A percentile compares a stretch with the other conserved stretches of the same genome.
Conservation (phyloP, 2,113 vertebrate species). For the Uropsilus gracilis region DNA sequence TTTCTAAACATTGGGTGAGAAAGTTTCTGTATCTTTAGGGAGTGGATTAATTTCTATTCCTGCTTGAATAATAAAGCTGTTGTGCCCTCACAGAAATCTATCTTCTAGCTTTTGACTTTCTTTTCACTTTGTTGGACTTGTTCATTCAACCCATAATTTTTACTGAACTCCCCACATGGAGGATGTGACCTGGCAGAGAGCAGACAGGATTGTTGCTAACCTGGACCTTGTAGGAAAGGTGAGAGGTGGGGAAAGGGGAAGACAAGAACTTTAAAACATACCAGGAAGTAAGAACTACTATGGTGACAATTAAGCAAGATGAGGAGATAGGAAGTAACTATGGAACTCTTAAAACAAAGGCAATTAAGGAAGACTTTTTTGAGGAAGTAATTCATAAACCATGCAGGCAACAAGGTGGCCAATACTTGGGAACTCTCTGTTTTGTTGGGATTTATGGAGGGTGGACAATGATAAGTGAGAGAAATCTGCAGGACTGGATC, state of each 20-base stretch:
- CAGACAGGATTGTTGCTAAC: not conserved
- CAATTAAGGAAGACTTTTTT: conserved; percentile 25
- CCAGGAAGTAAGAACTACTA: conserved; percentile 12
- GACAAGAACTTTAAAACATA: not conserved
- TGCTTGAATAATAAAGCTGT: not conserved
- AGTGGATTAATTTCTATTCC: not conserved
- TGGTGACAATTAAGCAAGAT: not conserved
- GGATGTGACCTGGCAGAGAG: not conserved
- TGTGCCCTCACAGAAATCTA: not conserved
- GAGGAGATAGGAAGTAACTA: not conserved
- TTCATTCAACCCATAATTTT: not conserved
- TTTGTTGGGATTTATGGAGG: not conserved
- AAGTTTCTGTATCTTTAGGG: not conserved
- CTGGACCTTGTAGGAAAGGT: not conserved
- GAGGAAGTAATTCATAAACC: conserved; percentile 55
- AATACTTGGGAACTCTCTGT: not conserved
- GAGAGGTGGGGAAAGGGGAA: no score
- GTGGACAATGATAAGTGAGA: not conserved
- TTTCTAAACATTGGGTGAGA: not conserved
- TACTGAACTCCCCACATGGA: not conserved
- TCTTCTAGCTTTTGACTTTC: not conserved
- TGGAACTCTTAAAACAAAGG: not conserved
- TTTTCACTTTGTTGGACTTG: not conserved
- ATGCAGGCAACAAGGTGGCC: not conserved
- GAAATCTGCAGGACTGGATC: not conserved